These are phyloP conservation scores for Parthenolecanium corni DNA, from an alignment of 2,888 invertebrate species.

Conservation along the genomic window DNA sequence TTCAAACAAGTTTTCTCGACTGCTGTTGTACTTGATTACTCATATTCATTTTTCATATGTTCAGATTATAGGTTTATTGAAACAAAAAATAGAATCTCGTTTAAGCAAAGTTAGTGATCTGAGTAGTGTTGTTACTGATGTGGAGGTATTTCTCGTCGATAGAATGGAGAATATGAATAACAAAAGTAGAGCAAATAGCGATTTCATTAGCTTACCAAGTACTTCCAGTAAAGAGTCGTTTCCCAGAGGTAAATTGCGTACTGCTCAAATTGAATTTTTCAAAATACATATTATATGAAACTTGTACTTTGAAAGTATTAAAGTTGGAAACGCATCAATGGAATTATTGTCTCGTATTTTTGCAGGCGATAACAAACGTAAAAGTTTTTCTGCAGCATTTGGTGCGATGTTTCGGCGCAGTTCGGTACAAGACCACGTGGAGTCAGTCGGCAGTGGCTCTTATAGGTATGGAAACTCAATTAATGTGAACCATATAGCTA, in stretches of 20 bases:
- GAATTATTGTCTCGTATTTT: too few species aligned
- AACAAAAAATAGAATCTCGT: slow-evolving; percentile 75
- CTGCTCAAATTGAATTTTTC: too few species aligned
- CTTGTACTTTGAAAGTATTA: too few species aligned
- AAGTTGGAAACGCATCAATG: too few species aligned
- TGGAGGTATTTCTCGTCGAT: slow-evolving; percentile 63
- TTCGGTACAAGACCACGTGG: slow-evolving; percentile 29
- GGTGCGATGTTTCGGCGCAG: slow-evolving; percentile 63
- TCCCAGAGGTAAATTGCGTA: slow-evolving; percentile 28
- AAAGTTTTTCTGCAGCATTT: slow-evolving; percentile 62
- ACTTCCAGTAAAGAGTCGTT: slow-evolving; percentile 13
- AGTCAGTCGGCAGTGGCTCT: slow-evolving; percentile 29
- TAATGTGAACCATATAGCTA: too few species aligned
- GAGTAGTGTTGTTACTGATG: slow-evolving; percentile 58
- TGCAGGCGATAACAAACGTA: slow-evolving; percentile 47
- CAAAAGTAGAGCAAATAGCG: slow-evolving; percentile 2
- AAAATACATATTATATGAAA: too few species aligned
- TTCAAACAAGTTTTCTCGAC: not conserved
- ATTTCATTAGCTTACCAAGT: slow-evolving; percentile 9
- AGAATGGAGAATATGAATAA: slow-evolving; percentile 56
- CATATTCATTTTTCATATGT: too few species aligned
- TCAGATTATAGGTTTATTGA: slow-evolving; percentile 63
- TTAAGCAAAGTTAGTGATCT: slow-evolving; percentile 50
- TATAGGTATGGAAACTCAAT: slow-evolving; percentile 19
- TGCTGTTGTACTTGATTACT: too few species aligned